Conservation (phyloP, 2,797 vertebrate genomes). For the Scolopax rusticola region DNA sequence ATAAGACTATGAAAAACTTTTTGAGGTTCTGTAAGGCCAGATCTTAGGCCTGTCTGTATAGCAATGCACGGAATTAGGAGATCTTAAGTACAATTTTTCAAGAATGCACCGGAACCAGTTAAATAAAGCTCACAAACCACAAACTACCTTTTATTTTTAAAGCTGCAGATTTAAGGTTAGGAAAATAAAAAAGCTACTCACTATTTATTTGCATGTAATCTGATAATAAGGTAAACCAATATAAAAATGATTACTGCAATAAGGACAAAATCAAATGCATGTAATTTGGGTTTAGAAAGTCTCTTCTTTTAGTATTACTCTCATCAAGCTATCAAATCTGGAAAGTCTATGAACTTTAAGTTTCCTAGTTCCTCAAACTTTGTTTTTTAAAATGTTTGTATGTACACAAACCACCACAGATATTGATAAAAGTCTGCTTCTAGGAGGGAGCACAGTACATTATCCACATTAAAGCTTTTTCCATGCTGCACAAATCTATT, state of each 20-base stretch:
- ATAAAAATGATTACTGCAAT: no score
- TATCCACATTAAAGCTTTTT: neutral
- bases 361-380: neutral
- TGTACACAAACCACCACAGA: neutral
- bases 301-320: neutral
- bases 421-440: neutral
- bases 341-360: neutral
- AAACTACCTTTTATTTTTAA: neutral
- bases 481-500: neutral
- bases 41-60: neutral
- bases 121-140: neutral
- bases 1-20: neutral
- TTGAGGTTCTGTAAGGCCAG: neutral
- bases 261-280: neutral
- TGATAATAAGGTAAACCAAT: neutral
- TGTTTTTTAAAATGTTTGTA: neutral
- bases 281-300: neutral
- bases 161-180: neutral
- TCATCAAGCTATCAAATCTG: neutral
- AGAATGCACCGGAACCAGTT: neutral
- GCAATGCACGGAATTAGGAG: neutral
- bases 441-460: fast-evolving
- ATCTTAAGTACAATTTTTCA: neutral
- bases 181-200: neutral
- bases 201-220: neutral